These are phyloP conservation scores for Nothocercus julius DNA, from an alignment of 2,113 vertebrate species.

Conservation along the genomic window DNA sequence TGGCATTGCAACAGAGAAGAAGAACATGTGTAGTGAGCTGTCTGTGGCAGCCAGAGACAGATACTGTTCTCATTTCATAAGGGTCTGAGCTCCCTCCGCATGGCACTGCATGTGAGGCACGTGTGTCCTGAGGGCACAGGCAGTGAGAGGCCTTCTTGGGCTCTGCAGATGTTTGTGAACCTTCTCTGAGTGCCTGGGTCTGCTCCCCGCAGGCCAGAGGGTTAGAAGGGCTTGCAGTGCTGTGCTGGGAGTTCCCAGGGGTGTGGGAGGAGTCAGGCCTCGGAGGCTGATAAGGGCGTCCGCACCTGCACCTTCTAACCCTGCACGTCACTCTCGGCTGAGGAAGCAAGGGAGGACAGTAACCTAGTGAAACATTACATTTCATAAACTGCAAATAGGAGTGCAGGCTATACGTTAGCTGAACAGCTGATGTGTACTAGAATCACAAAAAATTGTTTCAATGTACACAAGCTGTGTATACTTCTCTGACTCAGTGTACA, in stretches of 20 bases:
- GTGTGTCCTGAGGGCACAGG: not conserved
- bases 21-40: not conserved
- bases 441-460: not conserved
- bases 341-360: not conserved
- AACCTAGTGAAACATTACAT: not conserved
- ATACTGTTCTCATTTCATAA: not conserved
- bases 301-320: not conserved
- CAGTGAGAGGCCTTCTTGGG: not conserved
- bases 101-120: not conserved
- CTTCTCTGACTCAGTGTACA: not conserved
- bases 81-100: not conserved
- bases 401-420: not conserved
- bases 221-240: not conserved
- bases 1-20: not conserved
- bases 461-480: not conserved
- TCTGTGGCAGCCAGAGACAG: not conserved
- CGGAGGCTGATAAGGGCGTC: not conserved
- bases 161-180: not conserved
- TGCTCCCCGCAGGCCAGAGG: not conserved
- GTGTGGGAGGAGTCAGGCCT: not conserved
- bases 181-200: not conserved
- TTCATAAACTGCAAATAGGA: accelerated
- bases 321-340: not conserved
- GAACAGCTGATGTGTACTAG: not conserved
- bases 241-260: accelerated